phyloP scores from a whole-genome alignment of 2,797 vertebrate genomes.

The Pseudocheirus occidentalis region DNA sequence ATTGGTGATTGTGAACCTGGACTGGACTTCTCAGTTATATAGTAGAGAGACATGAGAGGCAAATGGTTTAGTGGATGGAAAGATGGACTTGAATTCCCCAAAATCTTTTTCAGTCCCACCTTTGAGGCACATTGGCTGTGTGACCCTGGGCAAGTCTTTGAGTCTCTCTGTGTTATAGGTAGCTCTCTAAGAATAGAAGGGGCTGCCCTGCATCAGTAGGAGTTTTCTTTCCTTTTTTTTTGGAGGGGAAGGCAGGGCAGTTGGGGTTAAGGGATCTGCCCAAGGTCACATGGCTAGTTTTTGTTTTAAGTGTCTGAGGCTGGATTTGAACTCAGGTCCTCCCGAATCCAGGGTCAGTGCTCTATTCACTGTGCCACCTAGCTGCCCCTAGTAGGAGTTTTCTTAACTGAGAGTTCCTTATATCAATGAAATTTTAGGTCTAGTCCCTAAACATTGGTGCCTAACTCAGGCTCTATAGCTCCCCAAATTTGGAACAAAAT shows the following conservation, averaged over 20 bases:
- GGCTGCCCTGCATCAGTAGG: background rate
- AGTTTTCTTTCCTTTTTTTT: no score
- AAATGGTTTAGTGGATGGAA: background rate
- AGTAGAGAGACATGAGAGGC: background rate
- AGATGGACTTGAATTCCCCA: background rate
- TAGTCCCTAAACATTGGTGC: background rate
- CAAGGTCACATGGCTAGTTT: no score
- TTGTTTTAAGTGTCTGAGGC: no score
- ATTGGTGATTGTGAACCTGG: background rate
- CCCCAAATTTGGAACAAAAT: background rate
- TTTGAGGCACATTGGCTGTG: background rate
- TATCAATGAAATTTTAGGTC: background rate
- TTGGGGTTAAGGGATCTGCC: no score
- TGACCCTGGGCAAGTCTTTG: background rate
- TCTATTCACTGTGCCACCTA: no score
- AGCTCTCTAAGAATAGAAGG: background rate
- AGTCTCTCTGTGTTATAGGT: background rate
- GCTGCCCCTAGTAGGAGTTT: no score
- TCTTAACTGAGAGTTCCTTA: background rate
- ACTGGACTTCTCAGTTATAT: background rate
- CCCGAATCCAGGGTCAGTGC: no score
- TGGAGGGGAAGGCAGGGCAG: no score
- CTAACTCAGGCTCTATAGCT: background rate
- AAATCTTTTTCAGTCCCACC: background rate
- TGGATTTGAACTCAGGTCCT: no score